Conservation (phyloP, 2,888 invertebrate species). For the Noctua pronuba region DNA sequence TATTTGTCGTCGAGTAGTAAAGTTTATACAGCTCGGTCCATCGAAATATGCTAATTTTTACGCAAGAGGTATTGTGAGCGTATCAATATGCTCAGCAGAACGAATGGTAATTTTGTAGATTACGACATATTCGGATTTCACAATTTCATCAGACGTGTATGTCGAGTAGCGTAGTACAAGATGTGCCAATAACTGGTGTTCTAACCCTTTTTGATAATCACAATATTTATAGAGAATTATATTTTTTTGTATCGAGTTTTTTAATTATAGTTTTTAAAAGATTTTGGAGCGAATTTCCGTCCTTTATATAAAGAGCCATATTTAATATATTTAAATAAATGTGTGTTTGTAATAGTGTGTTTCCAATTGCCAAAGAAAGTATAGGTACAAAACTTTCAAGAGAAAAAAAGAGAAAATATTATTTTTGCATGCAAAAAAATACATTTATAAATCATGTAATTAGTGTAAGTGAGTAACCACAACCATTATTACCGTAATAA, state of each 20-base stretch:
- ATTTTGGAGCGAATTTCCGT: conserved; percentile 77
- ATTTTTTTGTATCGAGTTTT: conserved; percentile 56
- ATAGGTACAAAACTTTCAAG: conserved; percentile 81
- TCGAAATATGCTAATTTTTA: conserved; percentile 70
- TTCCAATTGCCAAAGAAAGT: conserved; percentile 86
- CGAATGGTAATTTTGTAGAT: conserved; percentile 60
- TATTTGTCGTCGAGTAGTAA: conserved; percentile 56
- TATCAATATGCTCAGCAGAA: conserved; percentile 63
- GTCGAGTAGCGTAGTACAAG: conserved; percentile 45
- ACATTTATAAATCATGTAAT: conserved; percentile 66
- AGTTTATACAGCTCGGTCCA: conserved; percentile 64
- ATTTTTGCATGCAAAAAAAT: conserved; percentile 81
- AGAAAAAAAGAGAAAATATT: conserved; percentile 70
- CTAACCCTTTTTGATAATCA: conserved; percentile 58
- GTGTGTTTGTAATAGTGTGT: conserved; percentile 73
- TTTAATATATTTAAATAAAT: conserved; percentile 70
- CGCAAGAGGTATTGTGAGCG: conserved; percentile 65
- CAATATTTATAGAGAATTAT: conserved; percentile 56
- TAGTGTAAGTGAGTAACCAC: conserved; percentile 60
- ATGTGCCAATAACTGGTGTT: conserved; percentile 66
- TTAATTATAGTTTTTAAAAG: conserved; percentile 54
- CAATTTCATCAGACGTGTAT: conserved; percentile 48
- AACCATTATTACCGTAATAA: conserved; percentile 62
- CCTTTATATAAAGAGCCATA: conserved; percentile 76
- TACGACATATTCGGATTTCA: conserved; percentile 63